Conservation (phyloP, 2,113 vertebrate genomes). For the Numenius arquata region DNA sequence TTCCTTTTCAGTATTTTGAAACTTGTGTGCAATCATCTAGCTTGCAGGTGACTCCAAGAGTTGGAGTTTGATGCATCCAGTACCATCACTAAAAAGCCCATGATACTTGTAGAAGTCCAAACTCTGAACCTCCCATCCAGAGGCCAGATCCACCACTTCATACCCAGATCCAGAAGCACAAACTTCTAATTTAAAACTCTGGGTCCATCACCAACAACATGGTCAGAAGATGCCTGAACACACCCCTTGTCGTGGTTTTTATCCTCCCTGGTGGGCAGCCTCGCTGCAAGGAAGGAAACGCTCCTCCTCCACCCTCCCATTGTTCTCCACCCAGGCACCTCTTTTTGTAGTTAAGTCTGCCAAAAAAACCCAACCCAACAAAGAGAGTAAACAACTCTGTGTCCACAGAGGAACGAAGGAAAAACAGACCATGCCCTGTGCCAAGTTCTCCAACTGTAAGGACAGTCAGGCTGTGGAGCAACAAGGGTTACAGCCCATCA, state of each 20-base stretch:
- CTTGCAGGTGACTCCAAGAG: not conserved
- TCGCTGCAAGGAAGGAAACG: not conserved
- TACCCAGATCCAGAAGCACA: not conserved
- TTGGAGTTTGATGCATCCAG: not conserved
- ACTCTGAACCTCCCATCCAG: not conserved
- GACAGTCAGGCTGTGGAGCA: not conserved
- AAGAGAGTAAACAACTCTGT: not conserved
- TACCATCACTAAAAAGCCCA: not conserved
- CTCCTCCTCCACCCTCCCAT: not conserved
- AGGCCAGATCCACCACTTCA: not conserved
- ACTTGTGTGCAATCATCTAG: not conserved
- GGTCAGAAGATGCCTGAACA: not conserved
- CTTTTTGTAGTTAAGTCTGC: not conserved
- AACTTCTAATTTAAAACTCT: not conserved
- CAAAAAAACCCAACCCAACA: not conserved
- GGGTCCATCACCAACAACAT: not conserved
- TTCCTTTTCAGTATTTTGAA: not conserved
- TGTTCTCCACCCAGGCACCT: not conserved
- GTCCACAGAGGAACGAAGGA: not conserved
- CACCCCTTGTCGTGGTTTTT: rapidly evolving
- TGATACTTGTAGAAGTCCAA: not conserved
- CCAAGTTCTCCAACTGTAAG: not conserved
- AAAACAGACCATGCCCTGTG: not conserved
- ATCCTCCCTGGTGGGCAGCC: not conserved
- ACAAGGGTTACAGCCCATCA: not conserved